Evolutionary conservation across 2,113 vertebrate genomes (phyloP).

Genomic region (Anguilla japonica): DNA sequence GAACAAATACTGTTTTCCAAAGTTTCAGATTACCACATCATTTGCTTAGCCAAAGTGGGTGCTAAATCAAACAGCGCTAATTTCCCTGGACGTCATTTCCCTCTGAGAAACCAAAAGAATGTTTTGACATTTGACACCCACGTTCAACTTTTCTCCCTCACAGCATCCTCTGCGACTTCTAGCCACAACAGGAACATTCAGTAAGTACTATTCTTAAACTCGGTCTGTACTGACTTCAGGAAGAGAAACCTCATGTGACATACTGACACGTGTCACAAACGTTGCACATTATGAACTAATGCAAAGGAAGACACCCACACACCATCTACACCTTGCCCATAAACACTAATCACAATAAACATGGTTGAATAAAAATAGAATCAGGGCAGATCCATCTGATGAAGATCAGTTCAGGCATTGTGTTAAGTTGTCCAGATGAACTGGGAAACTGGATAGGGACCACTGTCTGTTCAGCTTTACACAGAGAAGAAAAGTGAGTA

Average conservation of each 20-base stretch:
- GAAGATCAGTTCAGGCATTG: too few species aligned
- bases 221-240: not conserved
- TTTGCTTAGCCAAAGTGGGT: not conserved
- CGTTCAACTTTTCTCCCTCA: not conserved
- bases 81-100: constrained; percentile 5
- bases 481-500: not conserved
- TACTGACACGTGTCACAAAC: too few species aligned
- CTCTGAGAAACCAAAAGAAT: not conserved
- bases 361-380: too few species aligned
- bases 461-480: not conserved
- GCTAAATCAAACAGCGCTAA: not conserved
- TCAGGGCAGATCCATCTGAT: too few species aligned
- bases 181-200: not conserved
- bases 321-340: too few species aligned
- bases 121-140: constrained; percentile 27
- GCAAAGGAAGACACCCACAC: too few species aligned
- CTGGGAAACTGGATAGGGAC: too few species aligned
- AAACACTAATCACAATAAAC: too few species aligned
- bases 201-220: not conserved
- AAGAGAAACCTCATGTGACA: not conserved
- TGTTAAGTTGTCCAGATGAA: too few species aligned
- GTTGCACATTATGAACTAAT: too few species aligned
- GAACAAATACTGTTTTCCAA: not conserved
- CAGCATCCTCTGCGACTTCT: not conserved
- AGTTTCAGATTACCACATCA: constrained; percentile 9